Conservation (phyloP, 2,888 invertebrate genomes). For the Orthosia gracilis region DNA sequence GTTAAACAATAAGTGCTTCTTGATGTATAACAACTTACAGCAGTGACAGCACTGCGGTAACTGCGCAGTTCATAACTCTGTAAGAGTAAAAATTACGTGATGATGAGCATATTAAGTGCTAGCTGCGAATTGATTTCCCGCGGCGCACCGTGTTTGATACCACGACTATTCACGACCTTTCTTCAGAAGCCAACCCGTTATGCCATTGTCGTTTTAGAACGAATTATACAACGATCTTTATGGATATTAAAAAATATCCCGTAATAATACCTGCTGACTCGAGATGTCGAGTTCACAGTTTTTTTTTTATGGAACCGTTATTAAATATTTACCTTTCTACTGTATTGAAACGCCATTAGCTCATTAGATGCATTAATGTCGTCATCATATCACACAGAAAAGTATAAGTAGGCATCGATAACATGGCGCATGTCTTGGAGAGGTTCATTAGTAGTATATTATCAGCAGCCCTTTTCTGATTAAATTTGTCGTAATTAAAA, state of each 20-base stretch:
- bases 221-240: slow-evolving; percentile 58
- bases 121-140: slow-evolving; percentile 44
- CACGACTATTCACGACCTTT: slow-evolving; percentile 34
- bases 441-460: not conserved
- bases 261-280: slow-evolving; percentile 53
- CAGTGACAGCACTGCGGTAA: not conserved
- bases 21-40: not conserved
- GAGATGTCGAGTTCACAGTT: slow-evolving; percentile 17
- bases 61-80: slow-evolving; percentile 2
- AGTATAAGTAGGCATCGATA: not conserved
- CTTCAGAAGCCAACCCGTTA: slow-evolving; percentile 53
- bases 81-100: slow-evolving; percentile 18
- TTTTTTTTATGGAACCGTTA: slow-evolving; percentile 38
- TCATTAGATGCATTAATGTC: too few species aligned
- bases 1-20: not conserved
- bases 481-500: not conserved
- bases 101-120: slow-evolving; percentile 30
- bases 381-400: too few species aligned
- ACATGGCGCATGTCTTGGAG: not conserved
- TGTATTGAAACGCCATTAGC: not conserved
- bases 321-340: slow-evolving; percentile 41
- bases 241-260: slow-evolving; percentile 59
- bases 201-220: slow-evolving; percentile 54
- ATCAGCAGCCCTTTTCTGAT: not conserved
- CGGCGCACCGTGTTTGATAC: slow-evolving; percentile 28